Base-by-base conservation (phyloP, 30 jellyfish, hydroid and myxozoan species). In the Hydra vulgaris region DNA sequence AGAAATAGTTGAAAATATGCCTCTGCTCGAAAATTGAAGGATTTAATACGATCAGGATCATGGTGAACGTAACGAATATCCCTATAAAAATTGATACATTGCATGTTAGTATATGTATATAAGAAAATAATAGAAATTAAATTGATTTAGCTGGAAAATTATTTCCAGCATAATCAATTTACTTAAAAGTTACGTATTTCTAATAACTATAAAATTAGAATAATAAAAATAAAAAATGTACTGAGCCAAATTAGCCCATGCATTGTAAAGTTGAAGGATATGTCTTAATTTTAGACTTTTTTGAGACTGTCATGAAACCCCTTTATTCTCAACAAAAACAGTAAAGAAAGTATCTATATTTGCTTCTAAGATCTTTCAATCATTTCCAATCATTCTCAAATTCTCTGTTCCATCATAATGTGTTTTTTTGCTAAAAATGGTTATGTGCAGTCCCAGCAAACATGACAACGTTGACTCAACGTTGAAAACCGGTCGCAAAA, bases 361-460 rank as follows among this genome's bases (percentile, higher is more conserved):
- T 25, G 22, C 53, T 73, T 73, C 81, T n/a, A 73, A 73, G 66
- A 22, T n/a, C 81, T 73, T 73, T 5, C 81, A 73, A 73, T 73
- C 81, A 20, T 73, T 25, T n/a, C 81, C 81, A 53, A 73, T 73
- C 81, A 73, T 73, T 73, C 52, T 73, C 81, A 73, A 73, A 20
- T 25, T 73, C 61, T 73, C 61, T 21, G 81, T 20, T n/a, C 81
- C 81, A 73, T 73, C 81, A 25, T 71, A 71, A 17, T 71, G 17
- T 53, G n/a, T 71, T 71, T 71, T 71, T 17, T 71, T 71, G 71
- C 71, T 56, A n/a, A 40, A 40, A 40, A 40, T 40, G 12, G 12
- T 40, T 40, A 40, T 40, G 61, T 40, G 61, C 61, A 40, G 61
- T n/a, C n/a, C n/a, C n/a, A 56, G 71, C 18, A 56, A 56, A n/a